Evolutionary conservation across 1,140 invertebrate species (phyloP).

Genomic region (Rhyzopertha dominica): DNA sequence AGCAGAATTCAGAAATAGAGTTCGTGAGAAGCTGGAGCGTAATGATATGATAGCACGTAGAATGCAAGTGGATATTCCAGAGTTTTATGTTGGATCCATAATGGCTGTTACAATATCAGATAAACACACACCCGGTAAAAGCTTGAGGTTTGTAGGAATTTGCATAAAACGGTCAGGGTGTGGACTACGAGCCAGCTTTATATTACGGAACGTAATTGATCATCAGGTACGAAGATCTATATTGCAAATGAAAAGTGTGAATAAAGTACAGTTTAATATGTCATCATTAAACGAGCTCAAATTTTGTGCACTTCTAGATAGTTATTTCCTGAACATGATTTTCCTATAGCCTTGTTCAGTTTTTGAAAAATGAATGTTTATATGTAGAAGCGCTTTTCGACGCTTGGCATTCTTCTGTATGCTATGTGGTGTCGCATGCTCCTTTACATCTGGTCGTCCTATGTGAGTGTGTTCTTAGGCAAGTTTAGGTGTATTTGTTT

Average conservation of each 20-base stretch:
- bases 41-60: slow-evolving; percentile 89
- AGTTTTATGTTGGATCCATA: slow-evolving; percentile 95
- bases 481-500: no score
- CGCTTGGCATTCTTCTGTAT: not conserved
- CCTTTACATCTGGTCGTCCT: no score
- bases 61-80: slow-evolving; percentile 80
- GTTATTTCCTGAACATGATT: slow-evolving; percentile 3
- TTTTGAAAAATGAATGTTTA: slow-evolving; percentile 2
- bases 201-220: slow-evolving; percentile 90
- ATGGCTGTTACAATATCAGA: slow-evolving; percentile 90
- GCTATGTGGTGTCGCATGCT: no score
- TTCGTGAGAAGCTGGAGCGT: slow-evolving; percentile 86
- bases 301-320: slow-evolving; percentile 1
- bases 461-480: no score
- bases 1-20: slow-evolving; percentile 66
- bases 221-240: slow-evolving; percentile 58
- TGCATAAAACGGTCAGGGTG: slow-evolving; percentile 80
- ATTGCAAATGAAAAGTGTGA: slow-evolving; percentile 1
- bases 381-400: slow-evolving; percentile 14
- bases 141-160: slow-evolving; percentile 91
- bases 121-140: slow-evolving; percentile 77
- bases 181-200: slow-evolving; percentile 80
- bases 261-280: no score
- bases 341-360: not conserved
- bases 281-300: no score